phyloP scores from a whole-genome alignment of 1,140 invertebrate genomes.

The Drosophila baimaii region DNA sequence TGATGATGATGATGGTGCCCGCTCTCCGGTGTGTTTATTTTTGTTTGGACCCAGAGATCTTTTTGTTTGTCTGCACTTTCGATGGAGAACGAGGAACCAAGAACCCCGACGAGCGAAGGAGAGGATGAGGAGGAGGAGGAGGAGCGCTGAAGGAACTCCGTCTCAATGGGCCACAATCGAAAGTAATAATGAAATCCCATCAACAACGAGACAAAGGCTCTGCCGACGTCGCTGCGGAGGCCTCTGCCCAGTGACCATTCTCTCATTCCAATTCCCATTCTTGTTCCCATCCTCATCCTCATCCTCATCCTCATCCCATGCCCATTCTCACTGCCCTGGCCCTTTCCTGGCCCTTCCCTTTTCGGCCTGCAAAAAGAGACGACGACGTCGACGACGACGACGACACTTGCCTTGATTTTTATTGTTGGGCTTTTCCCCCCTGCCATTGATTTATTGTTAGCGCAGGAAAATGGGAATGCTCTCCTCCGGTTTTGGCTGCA shows the following conservation, averaged over 20 bases:
- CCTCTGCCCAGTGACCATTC: constrained; percentile 41
- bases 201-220: constrained; percentile 61
- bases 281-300: too few species aligned
- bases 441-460: constrained; percentile 77
- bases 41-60: constrained; percentile 67
- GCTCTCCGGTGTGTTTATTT: constrained; percentile 67
- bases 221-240: constrained; percentile 9
- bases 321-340: constrained; percentile 6
- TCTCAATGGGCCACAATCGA: constrained; percentile 78
- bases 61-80: constrained; percentile 51
- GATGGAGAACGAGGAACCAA: constrained; percentile 22
- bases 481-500: constrained; percentile 9
- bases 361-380: constrained; percentile 29
- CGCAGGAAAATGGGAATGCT: constrained; percentile 44
- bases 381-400: constrained; percentile 67
- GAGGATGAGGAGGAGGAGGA: neutral
- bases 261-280: constrained; percentile 33
- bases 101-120: neutral
- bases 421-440: constrained; percentile 77
- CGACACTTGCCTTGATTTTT: constrained; percentile 82
- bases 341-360: constrained; percentile 17
- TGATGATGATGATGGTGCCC: constrained; percentile 33
- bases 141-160: constrained; percentile 21
- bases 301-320: constrained; percentile 15
- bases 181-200: constrained; percentile 82